phyloP scores from a whole-genome alignment of 2,113 vertebrate species.

The Perca schrenkii region DNA sequence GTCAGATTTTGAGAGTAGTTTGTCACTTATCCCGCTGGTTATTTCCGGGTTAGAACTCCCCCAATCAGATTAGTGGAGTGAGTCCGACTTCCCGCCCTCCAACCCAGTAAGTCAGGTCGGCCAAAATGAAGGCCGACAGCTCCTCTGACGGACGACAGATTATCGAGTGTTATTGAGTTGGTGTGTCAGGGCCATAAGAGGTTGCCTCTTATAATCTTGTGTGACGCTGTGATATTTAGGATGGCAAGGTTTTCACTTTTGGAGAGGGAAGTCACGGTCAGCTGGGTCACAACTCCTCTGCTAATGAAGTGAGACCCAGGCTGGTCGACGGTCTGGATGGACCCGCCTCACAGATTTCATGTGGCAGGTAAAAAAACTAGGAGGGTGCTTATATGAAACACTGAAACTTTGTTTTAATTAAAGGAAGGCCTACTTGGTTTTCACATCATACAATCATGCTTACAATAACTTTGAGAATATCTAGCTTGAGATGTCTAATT shows the following conservation, averaged over 20 bases:
- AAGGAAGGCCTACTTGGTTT: background rate
- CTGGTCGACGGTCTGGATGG: slow-evolving; percentile 91
- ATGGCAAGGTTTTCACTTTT: slow-evolving; percentile 95
- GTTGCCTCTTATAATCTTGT: background rate
- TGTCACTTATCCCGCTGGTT: too few species aligned
- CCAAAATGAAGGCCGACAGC: too few species aligned
- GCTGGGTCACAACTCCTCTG: slow-evolving; percentile 91
- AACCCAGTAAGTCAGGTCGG: too few species aligned
- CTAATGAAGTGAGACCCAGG: slow-evolving; percentile 89
- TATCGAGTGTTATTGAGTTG: too few species aligned
- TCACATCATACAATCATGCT: background rate
- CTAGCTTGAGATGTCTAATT: background rate
- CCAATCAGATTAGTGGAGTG: too few species aligned
- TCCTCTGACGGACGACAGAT: too few species aligned
- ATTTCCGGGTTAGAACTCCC: too few species aligned
- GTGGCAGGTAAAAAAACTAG: slow-evolving; percentile 87
- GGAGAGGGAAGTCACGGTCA: slow-evolving; percentile 94
- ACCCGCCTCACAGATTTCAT: slow-evolving; percentile 89
- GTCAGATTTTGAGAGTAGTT: too few species aligned
- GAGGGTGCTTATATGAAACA: background rate
- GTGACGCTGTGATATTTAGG: slow-evolving; percentile 74
- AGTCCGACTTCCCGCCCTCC: too few species aligned
- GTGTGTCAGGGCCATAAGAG: too few species aligned
- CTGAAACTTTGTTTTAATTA: background rate
- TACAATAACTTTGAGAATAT: background rate